Evolutionary conservation across 2,888 invertebrate genomes (phyloP), one percentile per base, ranked within the genome.

Genomic region (Phrixothrix hirtus): DNA sequence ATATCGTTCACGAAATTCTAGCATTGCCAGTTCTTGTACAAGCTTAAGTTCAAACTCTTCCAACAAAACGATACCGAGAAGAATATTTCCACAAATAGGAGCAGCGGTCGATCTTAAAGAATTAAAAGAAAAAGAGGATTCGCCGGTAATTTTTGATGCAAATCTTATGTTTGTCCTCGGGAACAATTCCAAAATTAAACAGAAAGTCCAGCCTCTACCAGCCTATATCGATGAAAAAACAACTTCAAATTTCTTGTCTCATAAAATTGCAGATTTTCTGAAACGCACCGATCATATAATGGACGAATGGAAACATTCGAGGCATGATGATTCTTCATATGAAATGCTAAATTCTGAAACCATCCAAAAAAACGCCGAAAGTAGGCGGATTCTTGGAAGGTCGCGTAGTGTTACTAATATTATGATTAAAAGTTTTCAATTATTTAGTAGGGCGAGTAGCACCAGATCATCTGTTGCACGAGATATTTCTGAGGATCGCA

Each of bases 221-320:
- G 90, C 92, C 0, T 87, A 88, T 67, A 75, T 85, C 60, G 89
- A 90, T 69, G 83, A 87, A 26, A 80, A 84, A 36, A 92, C 91
- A 0, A 87, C 88, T 1, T 91, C 91, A 0, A 88, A 86, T 50
- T 85, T 85, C 61, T 77, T 93, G 11, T 84, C 85, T 17, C 82
- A 80, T 25, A 89, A 88, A 75, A 92, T 93, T 43, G 83, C 88
- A 45, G 87, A 85, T 67, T 93, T 93, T 66, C 77, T 93, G 21
- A 84, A 83, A 66, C 81, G 89, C 57, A 92, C 92, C 1, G 92
- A 93, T 75, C 92, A 92, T 73, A 85, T 92, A 0, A 89, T 89
- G 84, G 90, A 92, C 66, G 91, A 92, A 69, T 93, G 92, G 92
- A 80, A 83, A 47, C 80, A 85, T 55, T 65, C 88, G 38, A 89